Percentiles rank a stretch among this genome's conserved stretches.
Conservation (phyloP, 37 sponge, comb jelly and placozoan genomes). For the Ephydatia muelleri region DNA sequence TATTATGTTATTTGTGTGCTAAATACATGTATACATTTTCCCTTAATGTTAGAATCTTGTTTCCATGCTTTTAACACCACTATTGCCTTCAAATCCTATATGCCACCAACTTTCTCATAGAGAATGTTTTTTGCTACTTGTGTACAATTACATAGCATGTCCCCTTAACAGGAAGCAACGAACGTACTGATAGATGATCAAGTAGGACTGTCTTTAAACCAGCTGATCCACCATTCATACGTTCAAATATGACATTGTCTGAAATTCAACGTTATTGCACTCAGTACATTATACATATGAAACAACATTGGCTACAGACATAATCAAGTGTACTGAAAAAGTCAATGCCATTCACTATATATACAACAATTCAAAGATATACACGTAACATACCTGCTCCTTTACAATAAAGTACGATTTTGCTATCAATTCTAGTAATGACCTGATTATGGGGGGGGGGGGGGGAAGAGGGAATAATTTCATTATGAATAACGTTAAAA, state of each 20-base stretch:
- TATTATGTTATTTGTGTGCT: too few species aligned
- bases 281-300: neutral
- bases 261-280: neutral
- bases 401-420: conserved; percentile 84
- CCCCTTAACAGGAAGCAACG: neutral
- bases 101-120: too few species aligned
- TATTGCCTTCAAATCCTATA: too few species aligned
- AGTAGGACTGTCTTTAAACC: conserved; percentile 30
- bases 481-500: too few species aligned
- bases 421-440: conserved; percentile 44
- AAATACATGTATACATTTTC: too few species aligned
- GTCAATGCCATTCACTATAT: neutral
- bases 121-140: too few species aligned
- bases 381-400: conserved; percentile 81
- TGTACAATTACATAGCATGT: too few species aligned
- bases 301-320: too few species aligned
- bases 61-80: too few species aligned
- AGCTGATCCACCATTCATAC: conserved; percentile 22
- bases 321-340: too few species aligned
- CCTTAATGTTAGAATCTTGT: too few species aligned
- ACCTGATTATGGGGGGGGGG: conserved; percentile 52
- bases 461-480: too few species aligned
- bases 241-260: conserved; percentile 52
- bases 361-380: neutral
- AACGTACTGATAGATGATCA: conserved; percentile 50